Evolutionary conservation across 2,113 vertebrate genomes (phyloP).

Genomic region (Passer montanus): DNA sequence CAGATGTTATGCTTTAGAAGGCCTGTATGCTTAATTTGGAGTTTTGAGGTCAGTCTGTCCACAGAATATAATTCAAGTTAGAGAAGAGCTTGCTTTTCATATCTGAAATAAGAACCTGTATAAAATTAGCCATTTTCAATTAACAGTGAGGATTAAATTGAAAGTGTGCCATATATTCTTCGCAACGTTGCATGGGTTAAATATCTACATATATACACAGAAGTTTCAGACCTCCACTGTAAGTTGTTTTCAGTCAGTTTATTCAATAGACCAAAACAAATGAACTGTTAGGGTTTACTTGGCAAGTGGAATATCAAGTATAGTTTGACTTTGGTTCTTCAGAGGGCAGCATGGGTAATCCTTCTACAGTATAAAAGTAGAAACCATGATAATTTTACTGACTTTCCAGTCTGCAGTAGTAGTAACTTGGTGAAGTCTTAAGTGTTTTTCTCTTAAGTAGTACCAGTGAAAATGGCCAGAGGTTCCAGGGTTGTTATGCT

Average conservation of each 20-base stretch:
- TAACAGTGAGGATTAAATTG: neutral
- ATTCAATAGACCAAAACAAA: neutral
- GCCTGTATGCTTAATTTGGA: neutral
- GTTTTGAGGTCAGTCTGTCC: neutral
- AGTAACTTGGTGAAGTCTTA: neutral
- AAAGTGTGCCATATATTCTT: neutral
- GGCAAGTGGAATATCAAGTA: neutral
- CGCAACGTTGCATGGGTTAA: accelerated
- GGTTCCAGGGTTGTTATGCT: neutral
- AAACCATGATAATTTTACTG: neutral
- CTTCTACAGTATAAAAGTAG: neutral
- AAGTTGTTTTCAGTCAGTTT: neutral
- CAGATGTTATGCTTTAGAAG: neutral
- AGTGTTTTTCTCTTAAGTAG: neutral
- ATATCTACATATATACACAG: neutral
- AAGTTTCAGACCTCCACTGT: neutral
- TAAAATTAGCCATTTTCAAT: neutral
- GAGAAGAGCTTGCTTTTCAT: neutral
- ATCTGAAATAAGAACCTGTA: neutral
- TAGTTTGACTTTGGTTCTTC: neutral
- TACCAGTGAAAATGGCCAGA: neutral
- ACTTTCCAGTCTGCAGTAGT: neutral
- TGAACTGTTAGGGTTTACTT: neutral
- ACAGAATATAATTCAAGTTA: neutral
- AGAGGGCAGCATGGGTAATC: neutral